phyloP scores from a whole-genome alignment of 2,113 vertebrate genomes.

The Pedetes capensis region DNA sequence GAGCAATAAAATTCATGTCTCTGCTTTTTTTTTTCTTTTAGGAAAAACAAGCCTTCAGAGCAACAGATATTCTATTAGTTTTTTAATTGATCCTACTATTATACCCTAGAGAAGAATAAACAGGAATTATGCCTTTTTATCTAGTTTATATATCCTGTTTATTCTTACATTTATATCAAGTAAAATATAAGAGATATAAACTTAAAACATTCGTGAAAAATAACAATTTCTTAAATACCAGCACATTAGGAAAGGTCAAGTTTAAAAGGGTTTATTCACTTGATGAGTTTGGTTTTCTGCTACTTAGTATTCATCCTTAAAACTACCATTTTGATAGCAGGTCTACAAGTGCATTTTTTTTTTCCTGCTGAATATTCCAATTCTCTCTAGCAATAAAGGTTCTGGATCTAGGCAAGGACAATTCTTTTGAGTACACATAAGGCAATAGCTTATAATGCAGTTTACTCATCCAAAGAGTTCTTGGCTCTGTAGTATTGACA shows the following conservation, averaged over 20 bases:
- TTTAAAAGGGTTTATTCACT: conserved; percentile 40
- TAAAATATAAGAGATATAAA: background rate
- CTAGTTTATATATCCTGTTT: background rate
- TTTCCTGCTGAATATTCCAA: conserved; percentile 9
- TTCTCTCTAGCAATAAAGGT: conserved; percentile 1
- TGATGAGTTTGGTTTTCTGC: conserved; percentile 21
- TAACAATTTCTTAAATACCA: conserved; percentile 5
- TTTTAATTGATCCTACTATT: background rate
- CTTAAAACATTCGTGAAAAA: conserved; percentile 13
- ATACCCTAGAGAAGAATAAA: background rate
- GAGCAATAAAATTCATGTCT: background rate
- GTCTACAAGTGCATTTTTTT: conserved; percentile 30
- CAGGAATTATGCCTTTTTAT: background rate
- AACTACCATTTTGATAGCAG: conserved; percentile 11
- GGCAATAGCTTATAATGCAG: conserved; percentile 20
- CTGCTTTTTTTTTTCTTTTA: conserved; percentile 29
- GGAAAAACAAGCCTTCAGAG: background rate
- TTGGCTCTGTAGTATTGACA: conserved; percentile 63
- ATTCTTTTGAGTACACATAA: conserved; percentile 58
- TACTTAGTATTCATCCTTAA: conserved; percentile 3
- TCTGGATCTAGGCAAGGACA: conserved; percentile 10
- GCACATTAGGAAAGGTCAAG: background rate
- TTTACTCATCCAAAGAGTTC: conserved; percentile 67
- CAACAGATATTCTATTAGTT: background rate
- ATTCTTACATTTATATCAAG: background rate